Conservation (phyloP, 2,888 invertebrate species). For the Xestia sexstrigata region DNA sequence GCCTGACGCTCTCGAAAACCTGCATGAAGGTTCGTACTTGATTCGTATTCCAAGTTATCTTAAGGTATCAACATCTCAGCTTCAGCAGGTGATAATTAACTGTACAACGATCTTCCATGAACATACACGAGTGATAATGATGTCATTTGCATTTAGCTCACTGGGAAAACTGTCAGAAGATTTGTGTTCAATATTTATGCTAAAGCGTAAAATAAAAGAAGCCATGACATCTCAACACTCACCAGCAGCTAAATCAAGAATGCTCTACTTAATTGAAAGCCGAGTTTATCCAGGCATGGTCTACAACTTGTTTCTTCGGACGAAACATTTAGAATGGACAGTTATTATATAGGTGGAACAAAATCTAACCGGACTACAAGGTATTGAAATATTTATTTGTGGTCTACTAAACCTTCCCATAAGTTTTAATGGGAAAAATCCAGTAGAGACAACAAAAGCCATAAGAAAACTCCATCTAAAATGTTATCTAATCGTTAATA, state of each 20-base stretch:
- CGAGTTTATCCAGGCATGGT: neutral
- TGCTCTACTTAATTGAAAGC: neutral
- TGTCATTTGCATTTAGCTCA: neutral
- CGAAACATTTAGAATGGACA: neutral
- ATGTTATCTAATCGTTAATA: neutral
- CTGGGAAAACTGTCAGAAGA: neutral
- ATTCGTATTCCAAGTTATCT: neutral
- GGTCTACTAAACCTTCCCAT: rapidly evolving
- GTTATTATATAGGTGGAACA: neutral
- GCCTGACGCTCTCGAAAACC: neutral
- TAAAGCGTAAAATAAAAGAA: neutral
- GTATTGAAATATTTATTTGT: conserved; percentile 3
- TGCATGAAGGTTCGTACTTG: neutral
- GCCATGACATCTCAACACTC: neutral
- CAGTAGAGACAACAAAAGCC: neutral
- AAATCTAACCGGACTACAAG: neutral
- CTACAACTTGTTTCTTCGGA: neutral
- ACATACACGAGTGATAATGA: neutral
- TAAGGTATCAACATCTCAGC: neutral
- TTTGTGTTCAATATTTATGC: neutral
- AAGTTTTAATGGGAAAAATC: neutral
- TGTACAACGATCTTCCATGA: neutral
- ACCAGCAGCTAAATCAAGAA: neutral
- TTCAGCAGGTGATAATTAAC: too few species aligned
- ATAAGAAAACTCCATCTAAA: neutral